Conservation (phyloP, 1,140 invertebrate genomes). For the Akabosia matsudoensis region DNA sequence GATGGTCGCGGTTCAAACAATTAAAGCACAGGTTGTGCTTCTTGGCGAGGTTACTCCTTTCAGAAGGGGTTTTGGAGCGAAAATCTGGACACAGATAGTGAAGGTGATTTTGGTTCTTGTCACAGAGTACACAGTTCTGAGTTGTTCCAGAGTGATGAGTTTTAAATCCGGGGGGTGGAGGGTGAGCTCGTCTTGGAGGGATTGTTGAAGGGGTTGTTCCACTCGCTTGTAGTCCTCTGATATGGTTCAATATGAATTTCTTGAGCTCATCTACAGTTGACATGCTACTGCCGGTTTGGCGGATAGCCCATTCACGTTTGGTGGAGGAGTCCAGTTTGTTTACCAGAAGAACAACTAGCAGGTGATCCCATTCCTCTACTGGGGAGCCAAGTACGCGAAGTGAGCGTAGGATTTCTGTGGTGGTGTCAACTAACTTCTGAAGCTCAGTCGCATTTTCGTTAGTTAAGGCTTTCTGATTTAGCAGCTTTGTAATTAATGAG, state of each 20-base stretch:
- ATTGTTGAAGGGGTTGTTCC: not conserved
- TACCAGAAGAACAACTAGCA: not conserved
- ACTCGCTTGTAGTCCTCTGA: not conserved
- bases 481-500: constrained; percentile 44
- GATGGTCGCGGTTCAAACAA: not conserved
- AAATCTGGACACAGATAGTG: not conserved
- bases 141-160: not conserved
- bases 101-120: not conserved
- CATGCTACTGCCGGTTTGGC: not conserved
- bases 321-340: constrained; percentile 23
- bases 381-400: not conserved
- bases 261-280: not conserved
- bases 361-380: constrained; percentile 3
- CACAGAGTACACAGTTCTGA: not conserved
- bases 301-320: constrained; percentile 20
- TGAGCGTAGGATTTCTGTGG: not conserved
- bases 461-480: not conserved
- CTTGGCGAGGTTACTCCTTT: not conserved
- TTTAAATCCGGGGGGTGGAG: not conserved
- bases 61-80: not conserved
- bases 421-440: not conserved
- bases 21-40: not conserved
- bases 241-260: constrained; percentile 9
- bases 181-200: not conserved
- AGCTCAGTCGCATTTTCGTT: not conserved